Percentiles rank a stretch among this genome's conserved stretches.
Conservation (phyloP, 2,797 vertebrate species). For the Zalophus californianus region DNA sequence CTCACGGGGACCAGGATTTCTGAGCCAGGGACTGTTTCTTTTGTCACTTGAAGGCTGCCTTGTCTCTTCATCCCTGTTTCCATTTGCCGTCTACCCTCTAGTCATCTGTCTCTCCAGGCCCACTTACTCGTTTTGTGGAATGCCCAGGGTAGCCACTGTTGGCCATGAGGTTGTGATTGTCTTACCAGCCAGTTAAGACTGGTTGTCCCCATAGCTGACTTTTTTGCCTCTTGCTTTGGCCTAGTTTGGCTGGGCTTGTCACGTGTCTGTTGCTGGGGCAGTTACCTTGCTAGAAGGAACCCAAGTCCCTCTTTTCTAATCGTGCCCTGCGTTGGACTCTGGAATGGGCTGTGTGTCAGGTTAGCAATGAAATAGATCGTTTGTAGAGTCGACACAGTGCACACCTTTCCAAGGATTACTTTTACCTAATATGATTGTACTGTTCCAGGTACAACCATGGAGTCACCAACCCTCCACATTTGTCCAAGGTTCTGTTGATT, state of each 20-base stretch:
- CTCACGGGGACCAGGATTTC: background rate
- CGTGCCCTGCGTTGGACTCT: background rate
- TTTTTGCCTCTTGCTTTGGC: background rate
- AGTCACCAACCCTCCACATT: background rate
- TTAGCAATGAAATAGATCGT: background rate
- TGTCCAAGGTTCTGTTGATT: background rate
- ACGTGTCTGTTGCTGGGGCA: background rate
- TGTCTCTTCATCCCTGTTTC: background rate
- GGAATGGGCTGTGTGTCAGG: background rate
- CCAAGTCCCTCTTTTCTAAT: background rate
- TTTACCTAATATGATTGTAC: background rate
- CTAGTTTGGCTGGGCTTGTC: background rate
- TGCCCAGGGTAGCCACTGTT: background rate
- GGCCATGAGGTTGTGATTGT: background rate
- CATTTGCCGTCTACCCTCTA: background rate
- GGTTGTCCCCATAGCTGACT: background rate
- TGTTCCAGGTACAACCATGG: fast-evolving
- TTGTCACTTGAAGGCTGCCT: background rate
- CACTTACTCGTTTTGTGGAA: background rate
- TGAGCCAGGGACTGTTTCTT: background rate
- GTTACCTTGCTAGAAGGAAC: background rate
- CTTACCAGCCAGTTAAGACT: background rate
- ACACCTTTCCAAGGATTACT: background rate
- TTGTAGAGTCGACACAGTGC: background rate
- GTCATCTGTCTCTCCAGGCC: background rate